A percentile compares a stretch with the other conserved stretches of the same genome.
Evolutionary conservation across 2,113 vertebrate species (phyloP).

Genomic region (Neopipo cinnamomea): DNA sequence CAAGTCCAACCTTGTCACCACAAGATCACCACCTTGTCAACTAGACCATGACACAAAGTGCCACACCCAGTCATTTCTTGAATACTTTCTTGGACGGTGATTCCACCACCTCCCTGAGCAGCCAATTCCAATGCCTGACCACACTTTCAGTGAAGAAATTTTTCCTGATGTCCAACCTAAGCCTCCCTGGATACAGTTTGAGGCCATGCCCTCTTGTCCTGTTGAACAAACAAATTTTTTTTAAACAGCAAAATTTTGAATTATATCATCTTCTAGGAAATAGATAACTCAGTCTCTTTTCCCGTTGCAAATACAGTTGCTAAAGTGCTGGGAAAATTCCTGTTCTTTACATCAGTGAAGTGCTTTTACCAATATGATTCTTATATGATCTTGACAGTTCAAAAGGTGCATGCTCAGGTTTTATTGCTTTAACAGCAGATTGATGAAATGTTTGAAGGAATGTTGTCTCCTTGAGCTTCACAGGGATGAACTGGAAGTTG

Average conservation of each 20-base stretch:
- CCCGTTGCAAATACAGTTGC: neutral
- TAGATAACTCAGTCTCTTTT: neutral
- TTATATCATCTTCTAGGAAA: neutral
- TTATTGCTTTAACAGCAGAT: neutral
- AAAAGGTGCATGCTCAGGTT: neutral
- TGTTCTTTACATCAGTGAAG: neutral
- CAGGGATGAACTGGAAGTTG: neutral
- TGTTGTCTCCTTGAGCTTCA: neutral
- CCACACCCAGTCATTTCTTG: fast-evolving
- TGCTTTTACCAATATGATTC: neutral
- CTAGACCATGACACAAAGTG: neutral
- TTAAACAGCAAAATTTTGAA: neutral
- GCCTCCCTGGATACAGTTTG: neutral
- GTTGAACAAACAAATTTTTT: neutral
- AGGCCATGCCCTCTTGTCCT: neutral
- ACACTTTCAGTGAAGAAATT: neutral
- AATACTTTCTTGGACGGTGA: fast-evolving
- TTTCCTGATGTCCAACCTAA: neutral
- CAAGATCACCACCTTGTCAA: neutral
- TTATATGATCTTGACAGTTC: neutral
- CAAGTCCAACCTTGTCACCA: neutral
- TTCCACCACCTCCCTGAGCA: neutral
- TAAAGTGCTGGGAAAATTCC: neutral
- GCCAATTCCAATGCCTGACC: too few relatives aligned
- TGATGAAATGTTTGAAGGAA: neutral